A percentile compares a stretch with the other conserved stretches of the same genome.
Conservation (phyloP, 2,888 invertebrate species). For the Andrena praecox region DNA sequence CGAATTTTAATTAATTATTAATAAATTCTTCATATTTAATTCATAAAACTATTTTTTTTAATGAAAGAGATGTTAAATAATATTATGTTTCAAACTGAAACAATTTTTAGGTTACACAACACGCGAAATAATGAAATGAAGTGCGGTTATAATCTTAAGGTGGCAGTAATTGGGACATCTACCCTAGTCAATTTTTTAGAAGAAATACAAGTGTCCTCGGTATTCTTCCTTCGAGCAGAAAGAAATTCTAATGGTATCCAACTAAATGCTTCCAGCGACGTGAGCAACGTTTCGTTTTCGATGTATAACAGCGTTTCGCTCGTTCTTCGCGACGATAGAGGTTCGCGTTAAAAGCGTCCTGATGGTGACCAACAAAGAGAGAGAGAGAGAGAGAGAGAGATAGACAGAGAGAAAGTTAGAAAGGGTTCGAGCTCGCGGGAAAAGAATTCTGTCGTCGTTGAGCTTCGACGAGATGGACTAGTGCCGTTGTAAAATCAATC, state of each 20-base stretch:
- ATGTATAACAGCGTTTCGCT: constrained; percentile 33
- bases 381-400: constrained; percentile 9
- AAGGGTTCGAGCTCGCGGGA: constrained; percentile 1
- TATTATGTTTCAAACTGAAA: too few species aligned
- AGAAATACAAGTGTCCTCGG: too few species aligned
- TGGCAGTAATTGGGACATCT: too few species aligned
- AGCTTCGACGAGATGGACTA: constrained; percentile 41
- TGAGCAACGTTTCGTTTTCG: constrained; percentile 28
- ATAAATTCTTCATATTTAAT: too few species aligned
- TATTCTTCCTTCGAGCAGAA: too few species aligned
- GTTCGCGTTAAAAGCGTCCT: constrained; percentile 21
- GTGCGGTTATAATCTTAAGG: too few species aligned
- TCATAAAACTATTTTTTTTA: too few species aligned
- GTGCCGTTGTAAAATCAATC: constrained; percentile 47
- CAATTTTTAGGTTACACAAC: too few species aligned
- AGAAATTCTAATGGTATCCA: background rate
- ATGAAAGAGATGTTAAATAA: too few species aligned
- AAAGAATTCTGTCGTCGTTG: constrained; percentile 27
- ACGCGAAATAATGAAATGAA: too few species aligned
- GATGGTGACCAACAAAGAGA: constrained; percentile 23
- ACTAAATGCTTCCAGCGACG: constrained; percentile 25
- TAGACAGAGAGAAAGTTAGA: background rate
- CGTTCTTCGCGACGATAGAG: constrained; percentile 30
- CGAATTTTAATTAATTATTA: too few species aligned
- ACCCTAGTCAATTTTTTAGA: too few species aligned